Evolutionary conservation across 2,888 invertebrate genomes (phyloP), one percentile per base, ranked within the genome.

Genomic region (Punctoribates punctum): DNA sequence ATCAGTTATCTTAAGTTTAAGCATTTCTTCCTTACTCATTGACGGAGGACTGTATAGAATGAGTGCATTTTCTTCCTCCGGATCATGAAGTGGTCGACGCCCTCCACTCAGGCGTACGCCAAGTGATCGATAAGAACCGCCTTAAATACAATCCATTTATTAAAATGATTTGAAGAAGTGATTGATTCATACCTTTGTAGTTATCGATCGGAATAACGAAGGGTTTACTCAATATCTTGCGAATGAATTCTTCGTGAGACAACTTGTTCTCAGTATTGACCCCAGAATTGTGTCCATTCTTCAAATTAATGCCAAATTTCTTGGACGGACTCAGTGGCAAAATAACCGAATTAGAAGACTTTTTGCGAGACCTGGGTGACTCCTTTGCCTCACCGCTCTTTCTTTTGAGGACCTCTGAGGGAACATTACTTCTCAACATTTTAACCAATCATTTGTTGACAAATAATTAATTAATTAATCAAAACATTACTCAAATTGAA

Each of bases 151-250:
- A 6, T 15, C 13, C 15, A 48, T n/a, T 67, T 1, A 20, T 34
- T 15, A 67, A 6, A 65, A 3, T 34, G 1, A 27, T 72, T 25
- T 11, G 6, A 23, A 48, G 5, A 20, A 57, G 17, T 54, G 13
- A 17, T n/a, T 57, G 15, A 27, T 70, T 54, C 72, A 74, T 76
- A 46, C 78, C 79, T 73, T 74, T 75, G 85, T 96, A 97, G 82
- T 95, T 93, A 0, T 92, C 90, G 77, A 97, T 91, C 0, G 97
- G 97, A 34, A 96, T 91, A 86, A 93, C 92, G 83, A 96, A 98
- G 0, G 96, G 95, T 82, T 90, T 91, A 3, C 84, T 82, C 9
- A 97, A 85, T 79, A 95, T 89, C 81, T 90, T 90, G 75, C 89
- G 88, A 79, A 98, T 96, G 23, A 92, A 87, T 78, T 88, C 89